Base-by-base conservation (phyloP, 2,797 vertebrate genomes). In the Distichodus sexfasciatus region DNA sequence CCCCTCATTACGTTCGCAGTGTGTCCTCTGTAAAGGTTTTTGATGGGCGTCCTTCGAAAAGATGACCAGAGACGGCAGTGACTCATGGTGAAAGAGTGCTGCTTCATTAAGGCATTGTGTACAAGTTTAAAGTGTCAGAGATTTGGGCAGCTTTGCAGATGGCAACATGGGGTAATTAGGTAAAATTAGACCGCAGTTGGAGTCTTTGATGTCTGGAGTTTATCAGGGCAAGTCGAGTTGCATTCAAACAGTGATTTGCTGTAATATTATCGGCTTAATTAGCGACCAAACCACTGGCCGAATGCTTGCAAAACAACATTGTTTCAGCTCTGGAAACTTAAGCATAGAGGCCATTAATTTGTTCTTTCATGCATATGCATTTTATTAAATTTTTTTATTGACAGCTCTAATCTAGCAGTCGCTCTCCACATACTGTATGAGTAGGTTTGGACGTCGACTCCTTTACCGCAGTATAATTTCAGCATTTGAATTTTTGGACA, bases 151-250 rank as follows among this genome's bases (percentile, higher is more conserved):
- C 40, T 24, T 26, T 21, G 62, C 48, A 33, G 62, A 65, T 63
- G 31, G 62, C 28, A 66, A 44, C 14, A 11, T 35, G n/a, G 14
- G 2, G 26, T 67, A 64, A 75, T 77, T 71, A 65, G 26, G 43
- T 41, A 11, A 38, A 75, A 68, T 59, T 64, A 50, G 51, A 29
- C 24, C 31, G 26, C 38, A 60, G 23, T 65, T 66, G 14, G 15
- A 35, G 15, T 40, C 67, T 71, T 77, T 71, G 62, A 67, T 31
- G 66, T 58, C 65, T 21, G 31, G 17, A 33, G 59, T 15, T 62
- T 66, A 17, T 58, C 17, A 35, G 58, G 58, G 50, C 41, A 41
- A 23, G 40, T 59, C 68, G 40, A 48, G 53, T 11, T 40, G 50
- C 50, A 63, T 28, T 17, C 15, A n/a, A 58, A 14, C 12, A 40